Percentiles rank a stretch among this genome's conserved stretches.
Evolutionary conservation across 2,797 vertebrate species (phyloP).

Genomic region (Danio kyathit): DNA sequence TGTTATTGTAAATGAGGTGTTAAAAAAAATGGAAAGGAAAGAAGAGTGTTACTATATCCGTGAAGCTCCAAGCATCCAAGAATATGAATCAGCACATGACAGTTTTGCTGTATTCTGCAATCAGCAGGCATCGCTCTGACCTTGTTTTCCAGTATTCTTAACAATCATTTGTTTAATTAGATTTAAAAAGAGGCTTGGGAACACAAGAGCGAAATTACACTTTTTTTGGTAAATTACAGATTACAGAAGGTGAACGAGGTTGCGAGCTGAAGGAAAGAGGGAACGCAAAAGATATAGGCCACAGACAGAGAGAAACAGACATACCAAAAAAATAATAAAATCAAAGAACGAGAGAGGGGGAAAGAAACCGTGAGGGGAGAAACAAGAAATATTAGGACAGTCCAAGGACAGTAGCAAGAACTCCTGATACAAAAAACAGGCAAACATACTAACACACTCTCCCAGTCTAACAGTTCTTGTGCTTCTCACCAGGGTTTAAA

Average conservation of each 20-base stretch:
- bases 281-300: not conserved
- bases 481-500: conserved; percentile 52
- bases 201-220: conserved; percentile 3
- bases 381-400: conserved; percentile 36
- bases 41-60: conserved; percentile 2
- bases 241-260: not conserved
- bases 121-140: conserved; percentile 61
- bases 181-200: conserved; percentile 53
- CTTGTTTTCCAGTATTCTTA: conserved; percentile 63
- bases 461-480: not conserved
- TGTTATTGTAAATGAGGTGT: conserved; percentile 42
- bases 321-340: not conserved
- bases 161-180: conserved; percentile 63
- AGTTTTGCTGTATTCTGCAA: conserved; percentile 47
- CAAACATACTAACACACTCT: conserved; percentile 23
- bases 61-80: not conserved
- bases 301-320: conserved; percentile 21
- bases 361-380: not conserved
- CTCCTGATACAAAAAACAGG: not conserved
- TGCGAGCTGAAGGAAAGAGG: not conserved
- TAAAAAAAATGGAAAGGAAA: not conserved
- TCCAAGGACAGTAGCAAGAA: conserved; percentile 32
- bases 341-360: conserved; percentile 5
- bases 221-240: conserved; percentile 43
- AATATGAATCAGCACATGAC: conserved; percentile 12